These are phyloP conservation scores for Eulemur coronatus DNA, from an alignment of 2,797 vertebrate species.

Conservation along the genomic window DNA sequence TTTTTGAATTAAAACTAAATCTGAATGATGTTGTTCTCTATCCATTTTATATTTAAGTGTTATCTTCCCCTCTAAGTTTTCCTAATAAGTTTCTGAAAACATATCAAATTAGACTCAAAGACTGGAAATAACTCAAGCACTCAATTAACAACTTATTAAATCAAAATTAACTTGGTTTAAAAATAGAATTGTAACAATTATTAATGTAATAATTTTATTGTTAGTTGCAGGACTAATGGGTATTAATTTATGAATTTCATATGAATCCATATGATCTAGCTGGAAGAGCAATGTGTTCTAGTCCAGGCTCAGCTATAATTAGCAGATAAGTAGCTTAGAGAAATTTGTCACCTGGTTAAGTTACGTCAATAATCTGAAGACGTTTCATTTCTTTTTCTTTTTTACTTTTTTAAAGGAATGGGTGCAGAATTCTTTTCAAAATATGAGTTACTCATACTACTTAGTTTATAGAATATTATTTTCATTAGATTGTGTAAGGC, in stretches of 20 bases:
- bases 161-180: constrained; percentile 35
- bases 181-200: not conserved
- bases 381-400: too few species aligned
- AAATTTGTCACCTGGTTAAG: not conserved
- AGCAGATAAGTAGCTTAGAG: not conserved
- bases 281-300: not conserved
- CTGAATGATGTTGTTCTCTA: not conserved
- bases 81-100: not conserved
- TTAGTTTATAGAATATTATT: not conserved
- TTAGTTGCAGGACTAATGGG: not conserved
- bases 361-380: not conserved
- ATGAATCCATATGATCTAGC: not conserved
- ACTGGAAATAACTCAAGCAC: not conserved
- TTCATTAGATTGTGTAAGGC: not conserved
- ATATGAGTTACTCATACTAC: not conserved
- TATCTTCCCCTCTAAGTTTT: not conserved
- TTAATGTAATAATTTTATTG: not conserved
- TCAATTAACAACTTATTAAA: not conserved
- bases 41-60: not conserved
- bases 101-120: not conserved
- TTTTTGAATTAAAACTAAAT: not conserved
- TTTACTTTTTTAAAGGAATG: not conserved
- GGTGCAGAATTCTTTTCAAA: not conserved
- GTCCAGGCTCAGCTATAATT: not conserved
- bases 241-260: not conserved